These are phyloP conservation scores for Peromyscus melanophrys DNA, from an alignment of 2,797 vertebrate genomes.

Conservation along the genomic window DNA sequence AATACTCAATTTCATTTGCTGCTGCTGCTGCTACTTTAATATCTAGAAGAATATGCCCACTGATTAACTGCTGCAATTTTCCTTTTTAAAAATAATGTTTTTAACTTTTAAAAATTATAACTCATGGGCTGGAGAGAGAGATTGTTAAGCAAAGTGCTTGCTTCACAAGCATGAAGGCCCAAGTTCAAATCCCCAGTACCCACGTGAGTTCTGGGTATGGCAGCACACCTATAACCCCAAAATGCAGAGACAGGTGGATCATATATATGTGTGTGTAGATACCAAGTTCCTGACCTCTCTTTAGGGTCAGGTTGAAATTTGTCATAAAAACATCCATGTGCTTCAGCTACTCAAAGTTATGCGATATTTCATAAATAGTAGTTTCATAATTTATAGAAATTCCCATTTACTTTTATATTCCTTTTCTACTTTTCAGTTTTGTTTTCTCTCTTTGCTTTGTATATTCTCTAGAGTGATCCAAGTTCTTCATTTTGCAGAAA, in stretches of 20 bases:
- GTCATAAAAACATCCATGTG: neutral
- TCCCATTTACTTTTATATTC: neutral
- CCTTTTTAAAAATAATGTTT: neutral
- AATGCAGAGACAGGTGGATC: neutral
- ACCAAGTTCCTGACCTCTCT: neutral
- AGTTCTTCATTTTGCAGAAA: neutral
- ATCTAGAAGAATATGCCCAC: neutral
- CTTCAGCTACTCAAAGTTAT: neutral
- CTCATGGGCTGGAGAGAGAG: neutral
- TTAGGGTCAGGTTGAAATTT: conserved; percentile 26
- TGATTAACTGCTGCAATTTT: neutral
- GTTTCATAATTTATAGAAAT: neutral
- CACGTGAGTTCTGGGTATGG: neutral
- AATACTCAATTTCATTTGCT: neutral
- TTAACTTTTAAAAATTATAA: neutral
- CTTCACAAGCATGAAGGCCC: neutral
- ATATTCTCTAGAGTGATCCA: neutral
- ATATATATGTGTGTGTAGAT: neutral
- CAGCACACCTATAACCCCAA: neutral
- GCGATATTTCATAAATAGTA: neutral
- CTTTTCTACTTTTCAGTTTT: neutral
- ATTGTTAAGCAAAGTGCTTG: neutral
- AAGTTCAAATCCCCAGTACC: neutral
- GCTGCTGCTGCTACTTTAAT: conserved; percentile 5
- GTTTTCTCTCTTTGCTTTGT: neutral